Percentiles rank a stretch among this genome's conserved stretches.
These are phyloP conservation scores for Pandemis corylana DNA, from an alignment of 2,888 invertebrate genomes.

Conservation along the genomic window DNA sequence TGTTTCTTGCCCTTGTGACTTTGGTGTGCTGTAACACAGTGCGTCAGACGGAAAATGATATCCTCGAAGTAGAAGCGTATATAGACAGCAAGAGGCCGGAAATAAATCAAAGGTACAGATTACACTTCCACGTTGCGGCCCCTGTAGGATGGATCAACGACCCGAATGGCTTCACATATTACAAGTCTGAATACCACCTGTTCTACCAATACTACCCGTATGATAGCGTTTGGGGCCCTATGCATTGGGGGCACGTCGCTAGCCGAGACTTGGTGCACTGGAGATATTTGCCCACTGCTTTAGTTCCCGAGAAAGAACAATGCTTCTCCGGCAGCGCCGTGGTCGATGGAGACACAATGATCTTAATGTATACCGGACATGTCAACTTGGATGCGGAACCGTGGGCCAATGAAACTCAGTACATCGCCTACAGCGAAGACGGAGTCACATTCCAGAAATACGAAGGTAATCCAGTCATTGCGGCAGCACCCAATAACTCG, in stretches of 20 bases:
- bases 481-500: conserved; percentile 64
- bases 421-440: conserved; percentile 71
- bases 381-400: conserved; percentile 57
- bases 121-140: conserved; percentile 71
- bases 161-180: conserved; percentile 83
- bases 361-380: conserved; percentile 75
- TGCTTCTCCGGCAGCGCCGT: conserved; percentile 81
- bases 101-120: conserved; percentile 68
- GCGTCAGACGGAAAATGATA: conserved; percentile 51
- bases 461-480: conserved; percentile 72
- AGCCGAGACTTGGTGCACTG: conserved; percentile 80
- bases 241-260: conserved; percentile 83
- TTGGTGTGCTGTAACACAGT: conserved; percentile 49
- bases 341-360: conserved; percentile 63
- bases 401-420: conserved; percentile 69
- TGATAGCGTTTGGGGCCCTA: conserved; percentile 74
- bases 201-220: conserved; percentile 84
- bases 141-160: conserved; percentile 85
- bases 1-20: conserved; percentile 50
- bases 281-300: conserved; percentile 77
- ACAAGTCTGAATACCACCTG: conserved; percentile 79
- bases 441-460: conserved; percentile 74
- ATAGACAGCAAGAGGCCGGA: conserved; percentile 63
- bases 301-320: conserved; percentile 73
- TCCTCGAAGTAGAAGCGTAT: conserved; percentile 64